Evolutionary conservation across 1,140 invertebrate species (phyloP), one percentile per base, ranked within the genome.

Genomic region (Potamilus streckersoni): DNA sequence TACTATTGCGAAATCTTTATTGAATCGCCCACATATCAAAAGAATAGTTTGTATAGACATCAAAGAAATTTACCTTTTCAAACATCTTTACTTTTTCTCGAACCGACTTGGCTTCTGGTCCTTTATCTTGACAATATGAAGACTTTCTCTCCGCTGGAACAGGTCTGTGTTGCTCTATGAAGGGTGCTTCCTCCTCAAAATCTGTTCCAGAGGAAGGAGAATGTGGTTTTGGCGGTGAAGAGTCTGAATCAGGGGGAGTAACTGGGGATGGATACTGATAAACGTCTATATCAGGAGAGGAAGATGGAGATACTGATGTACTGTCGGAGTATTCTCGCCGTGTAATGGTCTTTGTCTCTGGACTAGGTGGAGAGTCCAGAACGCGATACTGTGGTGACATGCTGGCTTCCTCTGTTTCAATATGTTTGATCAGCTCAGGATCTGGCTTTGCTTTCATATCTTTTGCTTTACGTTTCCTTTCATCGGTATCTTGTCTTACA

Each of bases 221-320:
- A 63, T 85, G 85, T n/a, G 87, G 86, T 76, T 87, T 86, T 49
- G 87, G 87, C 55, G 87, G 87, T 8, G 87, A 89, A 6, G 84
- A 84, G 66, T 87, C 85, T 0, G 85, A 87, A 64, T 89, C 87
- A 1, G 86, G 87, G 19, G 87, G 86, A 20, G 87, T 87, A 17
- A 87, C 87, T 8, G 87, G 87, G 2, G 85, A 87, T 16, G 86
- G 86, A 74, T 84, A 89, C 20, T 78, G 80, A 70, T 87, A 86
- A 15, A 84, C 69, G 59, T 88, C 83, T 58, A 83, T 74, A 57
- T 89, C 85, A 12, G 84, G 84, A 12, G 85, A 86, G 0, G 86
- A 87, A 5, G 84, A 84, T 3, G 86, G 84, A 1, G 86, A 86
- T 14, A 87, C 85, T 16, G 85, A 86, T 0, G 85, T 87, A 65